Evolutionary conservation across 2,113 vertebrate species (phyloP).

Genomic region (Carettochelys insculpta): DNA sequence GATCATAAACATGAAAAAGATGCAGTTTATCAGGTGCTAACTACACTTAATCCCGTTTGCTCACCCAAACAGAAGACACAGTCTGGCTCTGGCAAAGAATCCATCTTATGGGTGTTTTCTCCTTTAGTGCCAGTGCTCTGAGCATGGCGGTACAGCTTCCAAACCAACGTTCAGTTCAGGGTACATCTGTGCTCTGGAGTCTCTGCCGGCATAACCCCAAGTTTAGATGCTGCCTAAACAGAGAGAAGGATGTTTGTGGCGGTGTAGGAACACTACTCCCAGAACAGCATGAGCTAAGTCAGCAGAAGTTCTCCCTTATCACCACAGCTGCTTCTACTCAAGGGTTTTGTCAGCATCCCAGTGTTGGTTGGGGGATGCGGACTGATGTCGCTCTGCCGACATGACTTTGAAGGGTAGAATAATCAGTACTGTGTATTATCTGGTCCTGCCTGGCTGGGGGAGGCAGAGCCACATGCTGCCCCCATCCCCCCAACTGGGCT

Average conservation of each 20-base stretch:
- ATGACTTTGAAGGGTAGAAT: background rate
- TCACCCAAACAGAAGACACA: background rate
- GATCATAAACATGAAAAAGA: rapidly evolving
- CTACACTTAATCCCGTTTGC: background rate
- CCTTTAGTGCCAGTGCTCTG: background rate
- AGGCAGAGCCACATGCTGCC: too few relatives aligned
- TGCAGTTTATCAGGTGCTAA: background rate
- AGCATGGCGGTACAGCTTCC: background rate
- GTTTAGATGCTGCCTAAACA: too few relatives aligned
- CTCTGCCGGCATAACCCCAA: too few relatives aligned
- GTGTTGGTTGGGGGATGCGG: background rate
- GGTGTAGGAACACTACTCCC: background rate
- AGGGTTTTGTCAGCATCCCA: background rate
- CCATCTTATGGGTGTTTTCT: rapidly evolving
- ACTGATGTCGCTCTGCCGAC: background rate
- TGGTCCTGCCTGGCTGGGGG: too few relatives aligned
- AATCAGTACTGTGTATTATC: too few relatives aligned
- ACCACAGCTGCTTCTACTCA: background rate
- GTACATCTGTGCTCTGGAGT: too few relatives aligned
- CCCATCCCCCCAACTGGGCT: too few relatives aligned
- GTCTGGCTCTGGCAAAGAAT: background rate
- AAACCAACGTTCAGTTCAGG: background rate
- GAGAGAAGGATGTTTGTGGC: background rate
- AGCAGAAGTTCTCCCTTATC: background rate
- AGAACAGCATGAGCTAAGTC: background rate